Percentiles rank a stretch among this genome's conserved stretches.
phyloP scores from a whole-genome alignment of 2,113 vertebrate genomes.

The Alouatta palliata region DNA sequence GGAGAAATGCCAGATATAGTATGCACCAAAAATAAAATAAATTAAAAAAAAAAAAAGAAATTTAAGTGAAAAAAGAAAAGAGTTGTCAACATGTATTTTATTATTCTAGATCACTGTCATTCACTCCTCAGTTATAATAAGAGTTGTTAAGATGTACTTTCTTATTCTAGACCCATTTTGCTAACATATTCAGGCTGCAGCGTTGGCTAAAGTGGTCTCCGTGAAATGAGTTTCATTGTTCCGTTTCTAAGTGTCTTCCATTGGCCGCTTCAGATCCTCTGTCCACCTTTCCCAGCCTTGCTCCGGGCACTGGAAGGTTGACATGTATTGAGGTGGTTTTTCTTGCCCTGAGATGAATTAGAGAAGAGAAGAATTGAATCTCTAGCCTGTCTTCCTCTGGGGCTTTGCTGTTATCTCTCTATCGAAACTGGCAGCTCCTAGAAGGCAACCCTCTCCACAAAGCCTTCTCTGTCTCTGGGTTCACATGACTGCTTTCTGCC shows the following conservation, averaged over 20 bases:
- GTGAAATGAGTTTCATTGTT: neutral
- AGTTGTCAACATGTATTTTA: neutral
- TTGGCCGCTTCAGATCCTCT: neutral
- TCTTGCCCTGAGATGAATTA: neutral
- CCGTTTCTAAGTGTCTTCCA: neutral
- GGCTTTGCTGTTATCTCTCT: neutral
- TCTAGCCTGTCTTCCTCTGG: neutral
- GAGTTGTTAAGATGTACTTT: neutral
- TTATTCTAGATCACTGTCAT: neutral
- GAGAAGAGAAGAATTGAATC: neutral
- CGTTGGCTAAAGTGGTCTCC: neutral
- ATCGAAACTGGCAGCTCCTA: too few relatives aligned
- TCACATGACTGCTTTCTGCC: neutral
- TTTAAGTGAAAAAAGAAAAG: too few relatives aligned
- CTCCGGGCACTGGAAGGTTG: neutral
- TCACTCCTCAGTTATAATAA: neutral
- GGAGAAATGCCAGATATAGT: too few relatives aligned
- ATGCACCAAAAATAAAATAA: too few relatives aligned
- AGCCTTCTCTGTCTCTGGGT: neutral
- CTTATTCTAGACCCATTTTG: neutral
- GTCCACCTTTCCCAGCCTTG: accelerated
- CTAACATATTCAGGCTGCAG: neutral
- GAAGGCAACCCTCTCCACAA: neutral
- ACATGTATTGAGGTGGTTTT: accelerated
- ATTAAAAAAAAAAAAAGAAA: too few relatives aligned